Conservation (phyloP, 2,113 vertebrate species). For the Ranitomeya variabilis region DNA sequence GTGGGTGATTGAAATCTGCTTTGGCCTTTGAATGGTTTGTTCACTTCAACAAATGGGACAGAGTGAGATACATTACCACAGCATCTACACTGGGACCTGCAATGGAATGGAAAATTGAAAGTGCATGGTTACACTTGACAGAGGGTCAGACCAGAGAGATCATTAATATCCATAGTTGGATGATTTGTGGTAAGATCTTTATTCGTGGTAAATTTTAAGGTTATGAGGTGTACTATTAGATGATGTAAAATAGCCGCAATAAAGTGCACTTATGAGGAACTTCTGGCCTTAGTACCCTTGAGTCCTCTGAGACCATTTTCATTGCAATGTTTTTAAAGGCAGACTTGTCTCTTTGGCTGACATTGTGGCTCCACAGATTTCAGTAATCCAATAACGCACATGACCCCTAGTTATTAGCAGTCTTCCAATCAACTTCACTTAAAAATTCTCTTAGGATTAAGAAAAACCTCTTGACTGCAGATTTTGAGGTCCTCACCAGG, state of each 20-base stretch:
- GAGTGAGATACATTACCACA: constrained; percentile 43
- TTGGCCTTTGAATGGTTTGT: constrained; percentile 16
- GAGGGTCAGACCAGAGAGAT: constrained; percentile 54
- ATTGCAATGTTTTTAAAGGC: not conserved
- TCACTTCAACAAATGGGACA: constrained; percentile 46
- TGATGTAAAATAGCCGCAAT: constrained; percentile 18
- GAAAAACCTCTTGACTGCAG: constrained; percentile 29
- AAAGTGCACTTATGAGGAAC: constrained; percentile 54
- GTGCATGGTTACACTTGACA: constrained; percentile 52
- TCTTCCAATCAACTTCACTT: constrained; percentile 36
- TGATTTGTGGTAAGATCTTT: constrained; percentile 54
- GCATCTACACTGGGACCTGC: constrained; percentile 23
- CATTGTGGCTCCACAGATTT: not conserved
- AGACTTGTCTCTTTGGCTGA: not conserved
- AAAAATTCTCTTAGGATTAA: not conserved
- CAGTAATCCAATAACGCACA: constrained; percentile 9
- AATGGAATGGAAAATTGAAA: constrained; percentile 49
- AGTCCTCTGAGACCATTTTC: constrained; percentile 7
- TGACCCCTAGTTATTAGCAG: constrained; percentile 43
- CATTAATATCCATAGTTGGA: constrained; percentile 37
- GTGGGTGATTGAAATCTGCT: constrained; percentile 2
- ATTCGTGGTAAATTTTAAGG: constrained; percentile 58
- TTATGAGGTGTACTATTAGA: constrained; percentile 60
- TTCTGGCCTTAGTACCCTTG: constrained; percentile 43
- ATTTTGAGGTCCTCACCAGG: not conserved